These are phyloP conservation scores for Steinernema hermaphroditum DNA, from an alignment of 2,888 invertebrate genomes.

Conservation along the genomic window DNA sequence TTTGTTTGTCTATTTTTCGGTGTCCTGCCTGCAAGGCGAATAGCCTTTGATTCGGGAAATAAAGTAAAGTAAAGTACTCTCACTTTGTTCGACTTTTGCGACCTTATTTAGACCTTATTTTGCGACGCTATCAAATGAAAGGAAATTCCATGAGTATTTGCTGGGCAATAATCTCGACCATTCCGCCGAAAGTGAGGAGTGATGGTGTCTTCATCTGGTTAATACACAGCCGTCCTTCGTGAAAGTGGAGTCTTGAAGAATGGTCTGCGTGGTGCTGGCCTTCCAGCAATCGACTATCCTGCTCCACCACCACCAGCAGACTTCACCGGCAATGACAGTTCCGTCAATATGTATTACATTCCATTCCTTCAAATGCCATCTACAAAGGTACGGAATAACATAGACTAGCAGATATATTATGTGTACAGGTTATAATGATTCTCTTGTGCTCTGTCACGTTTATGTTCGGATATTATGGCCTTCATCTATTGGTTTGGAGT, in stretches of 20 bases:
- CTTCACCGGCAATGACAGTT: conserved; percentile 28
- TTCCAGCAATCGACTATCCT: neutral
- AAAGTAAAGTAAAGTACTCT: no score
- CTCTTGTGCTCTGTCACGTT: conserved; percentile 70
- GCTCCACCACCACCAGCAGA: conserved; percentile 29
- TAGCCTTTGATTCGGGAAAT: no score
- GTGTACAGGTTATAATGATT: conserved; percentile 70
- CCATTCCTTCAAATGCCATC: conserved; percentile 77
- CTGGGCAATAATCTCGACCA: no score
- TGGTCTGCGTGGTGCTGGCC: neutral
- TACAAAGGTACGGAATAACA: conserved; percentile 72
- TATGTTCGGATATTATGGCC: conserved; percentile 74
- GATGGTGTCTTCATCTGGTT: no score
- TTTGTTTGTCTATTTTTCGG: no score
- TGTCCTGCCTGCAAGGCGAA: no score
- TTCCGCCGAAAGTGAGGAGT: no score
- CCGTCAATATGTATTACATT: conserved; percentile 71
- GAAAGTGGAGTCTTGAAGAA: conserved; percentile 1
- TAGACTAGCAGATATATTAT: neutral
- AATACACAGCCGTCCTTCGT: no score
- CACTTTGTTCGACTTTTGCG: no score
- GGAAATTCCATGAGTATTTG: no score
- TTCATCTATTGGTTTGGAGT: conserved; percentile 81
- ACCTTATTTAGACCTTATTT: no score
- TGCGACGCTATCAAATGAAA: no score